phyloP scores from a whole-genome alignment of 2,113 vertebrate genomes.

The Stigmatopora argus region DNA sequence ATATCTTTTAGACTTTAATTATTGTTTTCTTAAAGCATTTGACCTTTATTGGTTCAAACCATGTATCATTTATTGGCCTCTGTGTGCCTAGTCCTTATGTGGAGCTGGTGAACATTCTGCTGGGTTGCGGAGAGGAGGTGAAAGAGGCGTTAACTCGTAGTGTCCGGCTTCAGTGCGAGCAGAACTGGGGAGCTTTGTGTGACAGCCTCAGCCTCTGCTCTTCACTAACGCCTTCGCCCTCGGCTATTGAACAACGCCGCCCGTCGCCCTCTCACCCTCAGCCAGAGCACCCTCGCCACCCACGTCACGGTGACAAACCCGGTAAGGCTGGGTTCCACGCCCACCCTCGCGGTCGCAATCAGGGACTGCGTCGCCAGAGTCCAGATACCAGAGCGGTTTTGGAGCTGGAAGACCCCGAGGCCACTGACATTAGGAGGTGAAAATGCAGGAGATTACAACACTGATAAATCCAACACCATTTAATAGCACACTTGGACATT shows the following conservation, averaged over 20 bases:
- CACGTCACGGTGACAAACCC: slow-evolving; percentile 71
- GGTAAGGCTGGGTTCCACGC: slow-evolving; percentile 70
- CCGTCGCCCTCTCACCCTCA: slow-evolving; percentile 64
- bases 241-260: slow-evolving; percentile 53
- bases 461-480: slow-evolving; percentile 30
- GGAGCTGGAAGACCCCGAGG: slow-evolving; percentile 79
- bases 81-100: slow-evolving; percentile 81
- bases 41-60: slow-evolving; percentile 21
- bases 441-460: slow-evolving; percentile 49
- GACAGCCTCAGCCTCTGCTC: slow-evolving; percentile 91
- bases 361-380: slow-evolving; percentile 72
- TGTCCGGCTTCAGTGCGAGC: slow-evolving; percentile 87
- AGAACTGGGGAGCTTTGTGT: slow-evolving; percentile 93
- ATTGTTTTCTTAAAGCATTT: slow-evolving; percentile 13
- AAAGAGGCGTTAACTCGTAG: slow-evolving; percentile 87
- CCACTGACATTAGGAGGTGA: slow-evolving; percentile 93
- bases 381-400: slow-evolving; percentile 73
- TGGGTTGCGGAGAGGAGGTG: slow-evolving; percentile 91
- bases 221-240: slow-evolving; percentile 56
- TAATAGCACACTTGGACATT: slow-evolving; percentile 45
- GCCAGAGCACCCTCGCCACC: slow-evolving; percentile 58
- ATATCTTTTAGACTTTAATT: slow-evolving; percentile 12
- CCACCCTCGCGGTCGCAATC: slow-evolving; percentile 71
- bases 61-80: slow-evolving; percentile 28
- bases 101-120: slow-evolving; percentile 90